phyloP scores from a whole-genome alignment of 1,140 invertebrate genomes.

The Procambarus clarkii region DNA sequence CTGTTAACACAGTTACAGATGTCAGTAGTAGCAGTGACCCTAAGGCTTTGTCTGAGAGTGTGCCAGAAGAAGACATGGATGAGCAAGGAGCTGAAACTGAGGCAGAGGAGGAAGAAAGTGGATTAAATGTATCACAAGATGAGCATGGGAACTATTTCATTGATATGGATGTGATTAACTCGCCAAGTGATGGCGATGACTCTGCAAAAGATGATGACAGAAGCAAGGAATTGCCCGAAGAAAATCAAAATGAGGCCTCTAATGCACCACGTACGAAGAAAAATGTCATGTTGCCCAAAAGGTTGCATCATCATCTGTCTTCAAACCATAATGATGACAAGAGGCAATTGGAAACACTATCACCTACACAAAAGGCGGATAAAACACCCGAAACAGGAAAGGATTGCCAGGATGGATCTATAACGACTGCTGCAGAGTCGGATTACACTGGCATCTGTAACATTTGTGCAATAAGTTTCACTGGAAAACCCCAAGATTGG shows the following conservation, averaged over 20 bases:
- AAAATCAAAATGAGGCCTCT: not conserved
- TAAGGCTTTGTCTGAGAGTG: not conserved
- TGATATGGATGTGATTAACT: conserved; percentile 25
- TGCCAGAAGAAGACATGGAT: not conserved
- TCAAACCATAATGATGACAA: not conserved
- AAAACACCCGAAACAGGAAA: not conserved
- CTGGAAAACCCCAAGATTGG: conserved; percentile 34
- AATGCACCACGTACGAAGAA: conserved; percentile 33
- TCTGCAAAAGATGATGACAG: not conserved
- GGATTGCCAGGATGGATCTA: not conserved
- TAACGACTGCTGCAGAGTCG: not conserved
- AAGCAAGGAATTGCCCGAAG: not conserved
- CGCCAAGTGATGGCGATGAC: not conserved
- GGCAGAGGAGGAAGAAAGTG: conserved; percentile 40
- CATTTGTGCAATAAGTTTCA: conserved; percentile 53
- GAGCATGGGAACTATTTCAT: conserved; percentile 54
- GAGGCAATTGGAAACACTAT: not conserved
- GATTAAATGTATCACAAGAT: conserved; percentile 51
- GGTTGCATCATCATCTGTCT: conserved; percentile 42
- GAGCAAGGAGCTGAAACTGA: conserved; percentile 14
- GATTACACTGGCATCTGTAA: conserved; percentile 27
- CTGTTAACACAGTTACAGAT: not conserved
- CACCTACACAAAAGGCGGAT: not conserved
- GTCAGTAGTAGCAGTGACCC: not conserved
- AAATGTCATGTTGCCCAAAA: conserved; percentile 49